Evolutionary conservation across 2,888 invertebrate species (phyloP).

Genomic region (Acrobasis consociella): DNA sequence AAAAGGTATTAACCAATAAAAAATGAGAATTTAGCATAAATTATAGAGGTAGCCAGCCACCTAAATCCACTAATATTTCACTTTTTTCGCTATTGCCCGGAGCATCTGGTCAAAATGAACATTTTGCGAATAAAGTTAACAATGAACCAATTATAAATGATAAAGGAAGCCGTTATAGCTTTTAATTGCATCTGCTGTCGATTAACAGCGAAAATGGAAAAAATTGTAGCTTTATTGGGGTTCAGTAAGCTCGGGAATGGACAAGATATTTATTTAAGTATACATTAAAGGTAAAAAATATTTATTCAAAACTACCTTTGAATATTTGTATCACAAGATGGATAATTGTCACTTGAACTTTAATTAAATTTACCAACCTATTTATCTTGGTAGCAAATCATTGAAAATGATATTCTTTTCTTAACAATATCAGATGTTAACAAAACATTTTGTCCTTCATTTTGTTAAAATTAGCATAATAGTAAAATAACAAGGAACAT

Average conservation of each 20-base stretch:
- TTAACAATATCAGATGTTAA: no score
- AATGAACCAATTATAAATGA: constrained; percentile 34
- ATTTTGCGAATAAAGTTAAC: constrained; percentile 32
- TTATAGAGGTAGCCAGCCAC: constrained; percentile 9
- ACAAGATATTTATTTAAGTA: neutral
- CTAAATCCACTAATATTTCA: constrained; percentile 19
- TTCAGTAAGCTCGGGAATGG: neutral
- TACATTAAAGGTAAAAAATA: no score
- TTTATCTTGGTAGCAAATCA: no score
- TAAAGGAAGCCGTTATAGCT: constrained; percentile 30
- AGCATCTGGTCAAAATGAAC: constrained; percentile 28
- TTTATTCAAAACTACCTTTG: no score
- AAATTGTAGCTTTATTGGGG: neutral
- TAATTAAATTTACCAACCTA: no score
- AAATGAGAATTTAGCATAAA: constrained; percentile 1
- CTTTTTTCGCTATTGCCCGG: constrained; percentile 21
- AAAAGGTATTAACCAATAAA: constrained; percentile 2
- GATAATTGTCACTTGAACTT: no score
- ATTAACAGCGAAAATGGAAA: constrained; percentile 18
- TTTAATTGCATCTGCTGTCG: constrained; percentile 29
- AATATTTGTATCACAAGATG: no score
- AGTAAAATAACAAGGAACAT: neutral
- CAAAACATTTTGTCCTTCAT: neutral
- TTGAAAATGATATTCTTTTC: no score
- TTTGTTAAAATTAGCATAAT: neutral